phyloP scores from a whole-genome alignment of 2,113 vertebrate species.

The Thalassarche chlororhynchos region DNA sequence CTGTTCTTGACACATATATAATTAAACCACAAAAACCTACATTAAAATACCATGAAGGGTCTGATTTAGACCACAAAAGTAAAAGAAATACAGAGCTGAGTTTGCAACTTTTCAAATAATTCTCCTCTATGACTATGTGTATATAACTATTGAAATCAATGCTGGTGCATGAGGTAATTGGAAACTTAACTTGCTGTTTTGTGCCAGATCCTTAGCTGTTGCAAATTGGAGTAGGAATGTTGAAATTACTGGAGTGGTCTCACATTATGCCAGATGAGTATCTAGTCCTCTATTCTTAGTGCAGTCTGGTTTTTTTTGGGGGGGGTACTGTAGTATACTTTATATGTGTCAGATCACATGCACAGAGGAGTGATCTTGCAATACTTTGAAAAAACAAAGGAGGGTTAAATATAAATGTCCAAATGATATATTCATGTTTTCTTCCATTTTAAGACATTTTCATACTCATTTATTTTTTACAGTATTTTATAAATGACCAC shows the following conservation, averaged over 20 bases:
- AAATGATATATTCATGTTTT: neutral
- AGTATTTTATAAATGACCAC: neutral
- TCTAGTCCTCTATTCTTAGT: conserved; percentile 55
- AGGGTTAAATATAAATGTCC: neutral
- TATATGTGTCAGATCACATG: neutral
- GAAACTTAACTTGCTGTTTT: conserved; percentile 49
- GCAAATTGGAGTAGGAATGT: conserved; percentile 55
- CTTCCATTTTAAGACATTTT: neutral
- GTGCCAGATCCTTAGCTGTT: conserved; percentile 51
- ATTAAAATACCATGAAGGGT: conserved; percentile 30
- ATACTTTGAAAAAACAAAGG: neutral
- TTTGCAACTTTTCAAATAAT: conserved; percentile 59
- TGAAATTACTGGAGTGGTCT: conserved; percentile 50
- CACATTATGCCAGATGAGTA: conserved; percentile 26
- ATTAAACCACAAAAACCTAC: conserved; percentile 61
- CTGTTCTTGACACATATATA: conserved; percentile 21
- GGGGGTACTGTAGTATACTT: neutral
- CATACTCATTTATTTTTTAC: neutral
- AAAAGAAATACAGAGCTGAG: conserved; percentile 37
- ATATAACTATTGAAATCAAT: conserved; percentile 51
- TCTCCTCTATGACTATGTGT: conserved; percentile 9
- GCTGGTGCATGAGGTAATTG: conserved; percentile 55
- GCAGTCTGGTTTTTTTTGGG: neutral
- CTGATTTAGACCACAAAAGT: conserved; percentile 42
- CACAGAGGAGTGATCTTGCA: neutral